Base-by-base conservation (phyloP, 2,113 vertebrate genomes). In the Gavialis gangeticus region DNA sequence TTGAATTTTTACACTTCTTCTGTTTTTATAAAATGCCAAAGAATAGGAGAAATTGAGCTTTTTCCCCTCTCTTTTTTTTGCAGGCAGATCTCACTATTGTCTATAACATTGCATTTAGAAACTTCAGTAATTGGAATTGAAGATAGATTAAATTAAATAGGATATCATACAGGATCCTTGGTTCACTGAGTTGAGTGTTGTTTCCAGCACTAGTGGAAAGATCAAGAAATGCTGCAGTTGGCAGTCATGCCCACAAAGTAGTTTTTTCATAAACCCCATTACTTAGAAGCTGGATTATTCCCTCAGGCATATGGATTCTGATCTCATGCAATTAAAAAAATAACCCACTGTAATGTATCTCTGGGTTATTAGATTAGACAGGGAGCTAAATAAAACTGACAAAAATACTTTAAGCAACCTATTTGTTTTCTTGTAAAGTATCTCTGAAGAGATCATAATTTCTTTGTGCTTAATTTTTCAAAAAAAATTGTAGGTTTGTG, bases 21-120 rank as follows among this genome's bases (percentile, higher is more conserved):
- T 90, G 28, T 89, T 79, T 64, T 90, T 77, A 46, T 46, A 87
- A 90, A 94, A 37, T 66, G 19, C 27, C 87, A 82, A 90, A 93
- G 2, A n/a, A 18, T 24, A 88, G 19, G 19, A 73, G 90, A 89
- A 89, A 1, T 7, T 21, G 66, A 69, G n/a, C 4, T 71, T 2
- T n/a, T 8, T 73, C 13, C 13, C 86, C 54, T n/a, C 24, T 91
- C 46, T 46, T 46, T 9, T 9, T 46, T 46, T 46, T 46, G 46
- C 46, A 46, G 63, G 82, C 10, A 66, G 69, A 28, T 79, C 27
- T 90, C 24, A 75, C 28, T 4, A 1, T 69, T 91, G 77, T 93
- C 79, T 78, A 9, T 63, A 5, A 46, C 91, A 91, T 87, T 84
- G 4, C 64, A 24, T 1, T 2, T 8, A 37, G 46, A 75, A 96